Evolutionary conservation across 2,888 invertebrate genomes (phyloP), one percentile per base, ranked within the genome.

Genomic region (Smittia sp.): DNA sequence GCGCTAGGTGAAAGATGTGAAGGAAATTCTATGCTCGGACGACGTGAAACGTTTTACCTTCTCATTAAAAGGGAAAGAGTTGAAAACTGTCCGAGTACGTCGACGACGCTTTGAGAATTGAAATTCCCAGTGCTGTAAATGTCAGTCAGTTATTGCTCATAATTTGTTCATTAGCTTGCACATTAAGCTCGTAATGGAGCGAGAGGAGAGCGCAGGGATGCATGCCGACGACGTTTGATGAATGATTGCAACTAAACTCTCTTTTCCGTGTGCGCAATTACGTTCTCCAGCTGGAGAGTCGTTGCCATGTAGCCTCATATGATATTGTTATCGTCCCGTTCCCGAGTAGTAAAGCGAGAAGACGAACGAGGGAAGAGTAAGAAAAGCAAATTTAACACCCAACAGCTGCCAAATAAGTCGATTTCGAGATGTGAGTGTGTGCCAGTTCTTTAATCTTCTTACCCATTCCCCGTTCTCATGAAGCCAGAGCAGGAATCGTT

Each of bases 81-180:
- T 38, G 1, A 58, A 2, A 11, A 18, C 24, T 22, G 20, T 22
- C 24, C 58, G 20, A 32, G 32, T 32, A 9, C 32, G n/a, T n/a
- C n/a, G n/a, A n/a, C n/a, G 32, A 32, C 15, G n/a, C 15, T 65
- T 39, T 41, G 41, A 67, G 41, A 67, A 39, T 54, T 68, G 20
- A 52, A 69, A 54, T 54, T 69, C 54, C 52, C 69, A 20, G 54
- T 69, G 52, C 54, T 41, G 41, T 22, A 24, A 69, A 69, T 69
- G 69, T 41, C 41, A 54, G 54, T 25, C 69, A 69, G 39, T 52
- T 25, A 68, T 69, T 24, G 54, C 69, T 69, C 54, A 54, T 69
- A 69, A 69, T 69, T 69, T 69, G 69, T 69, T 69, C 69, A 69
- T 69, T 52, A 54, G 54, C 27, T 69, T 69, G 69, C 54, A 67